Conservation (phyloP, 2,113 vertebrate species). For the Montifringilla adamsi region DNA sequence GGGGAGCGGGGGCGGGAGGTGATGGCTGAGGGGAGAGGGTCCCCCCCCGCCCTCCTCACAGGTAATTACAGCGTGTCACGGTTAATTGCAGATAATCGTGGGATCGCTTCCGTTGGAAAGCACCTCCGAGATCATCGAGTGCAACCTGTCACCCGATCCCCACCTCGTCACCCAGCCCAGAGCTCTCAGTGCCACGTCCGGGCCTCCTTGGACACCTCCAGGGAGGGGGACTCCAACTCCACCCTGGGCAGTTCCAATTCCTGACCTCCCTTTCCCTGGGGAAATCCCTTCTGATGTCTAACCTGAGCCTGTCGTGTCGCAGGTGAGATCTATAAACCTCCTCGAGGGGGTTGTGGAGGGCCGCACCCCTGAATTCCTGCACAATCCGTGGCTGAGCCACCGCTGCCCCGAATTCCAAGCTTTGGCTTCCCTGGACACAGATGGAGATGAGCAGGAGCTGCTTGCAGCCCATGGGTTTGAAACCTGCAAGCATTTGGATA, state of each 20-base stretch:
- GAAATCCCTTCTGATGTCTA: background rate
- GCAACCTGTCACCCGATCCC: background rate
- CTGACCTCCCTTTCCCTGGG: background rate
- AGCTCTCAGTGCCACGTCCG: background rate
- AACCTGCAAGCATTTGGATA: conserved; percentile 82
- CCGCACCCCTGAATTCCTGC: background rate
- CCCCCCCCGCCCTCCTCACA: rapidly evolving
- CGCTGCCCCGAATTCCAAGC: rapidly evolving
- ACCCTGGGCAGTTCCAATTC: background rate
- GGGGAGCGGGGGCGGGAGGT: background rate
- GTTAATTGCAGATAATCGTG: background rate
- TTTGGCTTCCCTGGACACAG: background rate
- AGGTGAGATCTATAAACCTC: too few species aligned
- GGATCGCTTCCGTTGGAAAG: too few species aligned
- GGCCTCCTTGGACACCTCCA: background rate
- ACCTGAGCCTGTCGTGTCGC: background rate
- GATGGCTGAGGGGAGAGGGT: background rate
- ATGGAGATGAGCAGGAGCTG: too few species aligned
- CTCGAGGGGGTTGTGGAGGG: background rate
- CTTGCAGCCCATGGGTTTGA: conserved; percentile 85
- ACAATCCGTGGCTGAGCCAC: rapidly evolving
- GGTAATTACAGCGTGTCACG: background rate
- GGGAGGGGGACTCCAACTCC: background rate
- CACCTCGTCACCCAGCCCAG: background rate
- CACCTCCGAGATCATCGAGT: background rate